Evolutionary conservation across 2,797 vertebrate genomes (phyloP), one percentile per base, ranked within the genome.

Genomic region (Vireo griseus): DNA sequence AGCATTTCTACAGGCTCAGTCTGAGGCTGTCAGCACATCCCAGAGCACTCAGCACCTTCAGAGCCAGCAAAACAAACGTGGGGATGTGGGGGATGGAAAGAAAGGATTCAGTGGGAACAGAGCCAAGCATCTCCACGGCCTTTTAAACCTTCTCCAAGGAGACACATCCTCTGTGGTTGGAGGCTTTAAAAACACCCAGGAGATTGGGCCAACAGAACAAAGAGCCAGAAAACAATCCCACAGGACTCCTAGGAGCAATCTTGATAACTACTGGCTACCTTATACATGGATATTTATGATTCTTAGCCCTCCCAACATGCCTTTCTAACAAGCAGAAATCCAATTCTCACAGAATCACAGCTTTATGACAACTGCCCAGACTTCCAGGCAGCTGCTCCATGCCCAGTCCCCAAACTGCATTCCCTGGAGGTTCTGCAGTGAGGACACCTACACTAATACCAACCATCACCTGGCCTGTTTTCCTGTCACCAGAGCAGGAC

Each of bases 71-170:
- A 79, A 48, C n/a, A 25, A 91, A 44, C 0, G 2, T 13, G 15
- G 42, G 82, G 65, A 61, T 1, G 24, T 13, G 61, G 40, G 28
- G 55, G 57, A 29, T 66, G 75, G 63, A 69, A 72, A 62, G 54
- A 28, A 63, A 74, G 2, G 47, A 55, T 54, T 62, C 28, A 13
- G 22, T 11, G 48, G 67, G 67, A 74, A 66, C 71, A 48, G 51
- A 85, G 48, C 48, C 57, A 77, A 78, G 22, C 16, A 81, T 50
- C 69, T 71, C 29, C 7, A 45, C 5, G n/a, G 74, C 31, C 58
- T 89, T 78, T 87, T 28, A 57, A 57, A 68, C 45, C 57, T 89
- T 68, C 74, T 68, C 51, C 58, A 72, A 82, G 85, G 51, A 87
- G 66, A 78, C 16, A 65, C 76, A 78, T 35, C 66, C 63, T 68